Base-by-base conservation (phyloP, 2,113 vertebrate species). In the Cottus gobio region DNA sequence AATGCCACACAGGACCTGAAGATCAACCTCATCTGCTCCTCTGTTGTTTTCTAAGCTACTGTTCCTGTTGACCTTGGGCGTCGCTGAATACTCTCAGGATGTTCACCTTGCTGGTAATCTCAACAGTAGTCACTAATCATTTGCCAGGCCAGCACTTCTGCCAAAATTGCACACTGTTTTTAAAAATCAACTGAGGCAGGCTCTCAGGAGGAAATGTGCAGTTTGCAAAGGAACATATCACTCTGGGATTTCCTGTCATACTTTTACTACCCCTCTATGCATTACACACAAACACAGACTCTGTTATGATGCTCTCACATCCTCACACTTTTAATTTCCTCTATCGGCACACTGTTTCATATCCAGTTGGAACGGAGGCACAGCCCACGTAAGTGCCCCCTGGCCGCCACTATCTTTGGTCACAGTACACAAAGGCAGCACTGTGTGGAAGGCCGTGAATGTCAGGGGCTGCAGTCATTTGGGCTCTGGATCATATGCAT, bases 71-170 rank as follows among this genome's bases (percentile, higher is more conserved):
- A 80, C 60, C 63, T 76, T 64, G 75, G 63, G 68, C 67, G 28
- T 26, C 83, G 68, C 67, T 81, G 72, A 80, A 85, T 60, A 68
- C 65, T 82, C 31, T 54, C 71, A 52, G 65, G 39, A 52, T 66
- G 60, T 69, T 71, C 64, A 54, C 73, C 74, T 71, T 3, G 48
- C 61, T 48, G 50, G 4, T 77, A 48, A 75, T 82, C 79, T 85
- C 36, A 57, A 36, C 79, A 70, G 26, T 13, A 34, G 57, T 78
- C 58, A 37, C 62, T 79, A 82, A 82, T 89, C 63, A 82, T 74
- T 79, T 70, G 48, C 74, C 30, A 52, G 44, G 16, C 24, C 24
- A 44, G 65, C 65, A 48, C 54, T 73, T 63, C 52, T 68, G 7
- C 39, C 54, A 24, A 10, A 75, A 65, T 28, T 79, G 58, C 73